phyloP scores from a whole-genome alignment of 2,888 invertebrate species.

The Parnassius apollo region DNA sequence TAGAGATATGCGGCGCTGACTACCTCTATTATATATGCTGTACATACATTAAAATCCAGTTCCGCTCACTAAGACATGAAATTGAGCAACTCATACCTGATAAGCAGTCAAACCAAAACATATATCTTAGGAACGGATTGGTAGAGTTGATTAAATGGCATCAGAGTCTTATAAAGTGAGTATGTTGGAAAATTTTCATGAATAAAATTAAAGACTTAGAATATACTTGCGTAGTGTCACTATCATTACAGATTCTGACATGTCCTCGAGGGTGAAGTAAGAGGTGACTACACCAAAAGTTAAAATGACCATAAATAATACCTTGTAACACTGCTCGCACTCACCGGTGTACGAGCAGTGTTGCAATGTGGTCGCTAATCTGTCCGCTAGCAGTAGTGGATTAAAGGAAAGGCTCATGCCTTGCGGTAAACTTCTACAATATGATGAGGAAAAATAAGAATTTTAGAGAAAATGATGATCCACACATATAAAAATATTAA shows the following conservation, averaged over 20 bases:
- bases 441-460: too few relatives aligned
- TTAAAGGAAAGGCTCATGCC: too few relatives aligned
- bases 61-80: slow-evolving; percentile 42
- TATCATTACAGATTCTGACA: too few relatives aligned
- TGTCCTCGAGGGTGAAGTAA: neutral
- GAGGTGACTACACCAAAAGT: neutral
- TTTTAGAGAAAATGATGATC: too few relatives aligned
- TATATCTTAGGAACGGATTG: slow-evolving; percentile 10
- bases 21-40: slow-evolving; percentile 49
- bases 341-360: neutral
- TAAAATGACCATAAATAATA: neutral
- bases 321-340: too few relatives aligned
- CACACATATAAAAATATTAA: too few relatives aligned
- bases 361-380: neutral
- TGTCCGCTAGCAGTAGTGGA: too few relatives aligned
- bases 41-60: slow-evolving; percentile 44
- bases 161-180: slow-evolving; percentile 17
- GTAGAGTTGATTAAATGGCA: slow-evolving; percentile 15
- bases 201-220: too few relatives aligned
- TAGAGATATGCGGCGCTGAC: slow-evolving; percentile 44
- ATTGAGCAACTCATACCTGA: slow-evolving; percentile 36
- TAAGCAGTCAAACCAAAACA: neutral
- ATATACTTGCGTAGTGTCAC: too few relatives aligned
- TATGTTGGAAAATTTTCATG: neutral
- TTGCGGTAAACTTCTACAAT: too few relatives aligned